Evolutionary conservation across 2,113 vertebrate genomes (phyloP), one percentile per base, ranked within the genome.

Genomic region (Centropus unirufus): DNA sequence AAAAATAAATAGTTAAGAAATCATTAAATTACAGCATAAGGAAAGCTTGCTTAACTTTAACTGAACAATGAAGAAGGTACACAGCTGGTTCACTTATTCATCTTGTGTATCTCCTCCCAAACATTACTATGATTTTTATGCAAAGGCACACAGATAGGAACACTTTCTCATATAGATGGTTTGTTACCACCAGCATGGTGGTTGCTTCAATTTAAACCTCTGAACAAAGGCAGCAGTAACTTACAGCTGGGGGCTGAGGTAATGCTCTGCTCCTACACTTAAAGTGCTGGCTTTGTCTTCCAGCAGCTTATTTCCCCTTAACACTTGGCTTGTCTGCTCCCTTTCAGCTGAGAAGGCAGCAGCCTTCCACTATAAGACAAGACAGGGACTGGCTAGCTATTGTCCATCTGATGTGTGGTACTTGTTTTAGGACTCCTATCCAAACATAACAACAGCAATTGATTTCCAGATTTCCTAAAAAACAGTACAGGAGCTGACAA

Each of bases 111-210:
- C 70, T 69, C 47, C 57, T 63, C 10, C 26, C 47, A 39, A 87
- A 34, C 17, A 62, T 6, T 1, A 0, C 57, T 44, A 42, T 0
- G 2, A 17, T 12, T 58, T 55, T 54, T 27, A 26, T 1, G 27
- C 81, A 34, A 59, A 46, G 47, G 19, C 59, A 80, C 24, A 15
- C 1, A 34, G 76, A 22, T 29, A 74, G 29, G 15, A 91, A 24
- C 4, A 23, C 18, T 39, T 34, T 40, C 69, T 75, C 84, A 32
- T 14, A 22, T 0, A 2, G 51, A 66, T 8, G 8, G 40, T 11
- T 88, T 69, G 49, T 15, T 17, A 46, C 57, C 68, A 46, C 57
- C 68, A 89, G 55, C 63, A 44, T 1, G 4, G 68, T 14, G 34
- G 80, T 1, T 61, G 44, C 64, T 89, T 49, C 76, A 51, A 51